A percentile compares a stretch with the other conserved stretches of the same genome.
Conservation (phyloP, 2,888 invertebrate genomes). For the Selenia dentaria region DNA sequence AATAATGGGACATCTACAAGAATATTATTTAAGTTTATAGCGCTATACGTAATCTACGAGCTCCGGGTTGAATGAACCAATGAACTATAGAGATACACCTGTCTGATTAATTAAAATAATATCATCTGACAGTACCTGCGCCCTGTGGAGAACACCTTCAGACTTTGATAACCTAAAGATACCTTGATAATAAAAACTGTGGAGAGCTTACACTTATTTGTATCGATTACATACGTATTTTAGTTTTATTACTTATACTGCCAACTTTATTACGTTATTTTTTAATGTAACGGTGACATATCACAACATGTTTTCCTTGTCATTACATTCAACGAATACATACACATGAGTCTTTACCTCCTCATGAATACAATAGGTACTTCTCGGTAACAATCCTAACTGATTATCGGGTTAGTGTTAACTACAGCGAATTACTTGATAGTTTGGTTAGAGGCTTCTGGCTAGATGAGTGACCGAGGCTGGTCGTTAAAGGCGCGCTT, state of each 20-base stretch:
- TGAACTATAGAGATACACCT: constrained; percentile 12
- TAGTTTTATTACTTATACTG: too few relatives aligned
- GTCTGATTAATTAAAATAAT: constrained; percentile 10
- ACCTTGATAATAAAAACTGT: too few relatives aligned
- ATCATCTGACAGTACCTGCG: constrained; percentile 5
- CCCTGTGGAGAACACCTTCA: constrained; percentile 1
- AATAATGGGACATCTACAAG: constrained; percentile 12
- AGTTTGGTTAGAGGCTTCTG: constrained; percentile 14
- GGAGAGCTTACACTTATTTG: too few relatives aligned
- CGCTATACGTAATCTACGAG: constrained; percentile 20
- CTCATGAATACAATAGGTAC: too few relatives aligned
- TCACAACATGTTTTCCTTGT: too few relatives aligned
- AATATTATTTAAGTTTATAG: constrained; percentile 15
- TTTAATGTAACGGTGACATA: too few relatives aligned
- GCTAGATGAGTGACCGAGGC: constrained; percentile 21
- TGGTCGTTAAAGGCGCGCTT: constrained; percentile 33
- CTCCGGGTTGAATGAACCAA: constrained; percentile 35
- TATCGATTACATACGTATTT: too few relatives aligned
- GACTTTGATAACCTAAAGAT: background rate
- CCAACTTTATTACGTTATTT: too few relatives aligned
- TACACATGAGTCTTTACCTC: too few relatives aligned
- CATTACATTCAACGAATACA: too few relatives aligned
- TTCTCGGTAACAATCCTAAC: constrained; percentile 3
- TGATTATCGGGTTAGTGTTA: constrained; percentile 17
- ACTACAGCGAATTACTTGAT: constrained; percentile 12